Base-by-base conservation (phyloP, 2,113 vertebrate species). In the Bothrops jararaca region DNA sequence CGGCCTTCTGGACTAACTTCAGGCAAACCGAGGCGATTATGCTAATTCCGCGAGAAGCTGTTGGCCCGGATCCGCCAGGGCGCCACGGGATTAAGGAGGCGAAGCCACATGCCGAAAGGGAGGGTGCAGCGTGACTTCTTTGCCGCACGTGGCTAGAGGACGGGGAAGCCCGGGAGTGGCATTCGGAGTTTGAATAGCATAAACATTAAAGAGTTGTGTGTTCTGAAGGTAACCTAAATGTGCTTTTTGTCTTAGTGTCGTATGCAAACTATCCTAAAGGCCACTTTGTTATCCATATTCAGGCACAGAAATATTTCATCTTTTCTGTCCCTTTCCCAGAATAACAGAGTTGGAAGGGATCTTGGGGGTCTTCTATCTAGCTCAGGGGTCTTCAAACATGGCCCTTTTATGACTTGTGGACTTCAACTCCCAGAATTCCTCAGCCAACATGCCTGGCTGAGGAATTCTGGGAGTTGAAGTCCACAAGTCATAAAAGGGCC, bases 101-200 rank as follows among this genome's bases (percentile, higher is more conserved):
- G 42, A 42, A 60, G 64, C 90, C 93, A 93, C 91, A 87, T 93
- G 93, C 69, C 45, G 52, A 58, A 29, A 74, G n/a, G 54, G 86
- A 69, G 64, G 86, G 23, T 54, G 34, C 64, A 60, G 90, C 86
- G 90, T 93, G 92, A 93, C 90, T 85, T 5, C 39, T 18, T 52
- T 15, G 54, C 22, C 22, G 20, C 93, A 91, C 93, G 60, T 89
- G 90, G 93, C 52, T 69, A 26, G 13, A 86, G 90, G 52, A 22
- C 20, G 57, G 48, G 85, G 48, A 64, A 88, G 90, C 18, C 48
- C 54, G n/a, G 12, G 9, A 57, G 86, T 20, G 34, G 48, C 29
- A 80, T 18, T 34, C 74, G 15, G 74, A 9, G 15, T 80, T 80
- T 39, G 34, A 80, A 80, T 42, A 8, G 74, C 15, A 39, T 22